phyloP scores from a whole-genome alignment of 2,113 vertebrate species.

The Psilopogon haemacephalus region DNA sequence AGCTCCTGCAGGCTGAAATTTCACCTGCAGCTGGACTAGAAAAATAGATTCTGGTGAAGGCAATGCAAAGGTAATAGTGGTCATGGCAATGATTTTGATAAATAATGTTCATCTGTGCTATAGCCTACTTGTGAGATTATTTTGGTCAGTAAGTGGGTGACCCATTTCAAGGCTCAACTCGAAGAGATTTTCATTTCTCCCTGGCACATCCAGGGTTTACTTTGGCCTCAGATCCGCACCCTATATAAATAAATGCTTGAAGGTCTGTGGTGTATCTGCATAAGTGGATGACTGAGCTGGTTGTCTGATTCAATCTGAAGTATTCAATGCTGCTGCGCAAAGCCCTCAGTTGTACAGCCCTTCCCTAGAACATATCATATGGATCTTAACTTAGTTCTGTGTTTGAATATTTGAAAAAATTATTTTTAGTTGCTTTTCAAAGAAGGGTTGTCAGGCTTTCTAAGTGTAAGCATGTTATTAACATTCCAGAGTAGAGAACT shows the following conservation, averaged over 20 bases:
- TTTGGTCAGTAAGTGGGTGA: neutral
- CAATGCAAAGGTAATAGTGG: neutral
- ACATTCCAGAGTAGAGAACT: neutral
- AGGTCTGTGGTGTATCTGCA: neutral
- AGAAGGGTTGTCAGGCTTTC: neutral
- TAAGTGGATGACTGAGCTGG: neutral
- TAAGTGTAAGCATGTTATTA: neutral
- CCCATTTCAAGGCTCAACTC: neutral
- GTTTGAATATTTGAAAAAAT: neutral
- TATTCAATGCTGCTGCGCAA: neutral
- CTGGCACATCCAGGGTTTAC: neutral
- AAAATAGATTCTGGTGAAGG: neutral
- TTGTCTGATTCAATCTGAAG: neutral
- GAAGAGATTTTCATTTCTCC: neutral
- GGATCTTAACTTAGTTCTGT: neutral
- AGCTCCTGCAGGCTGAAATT: neutral
- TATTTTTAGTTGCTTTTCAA: neutral
- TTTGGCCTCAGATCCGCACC: neutral
- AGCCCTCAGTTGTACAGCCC: neutral
- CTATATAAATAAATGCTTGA: neutral
- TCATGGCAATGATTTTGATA: neutral
- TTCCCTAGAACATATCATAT: neutral
- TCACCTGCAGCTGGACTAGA: neutral
- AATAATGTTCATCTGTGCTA: neutral
- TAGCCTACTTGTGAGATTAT: neutral